A percentile compares a stretch with the other conserved stretches of the same genome.
Evolutionary conservation across 2,113 vertebrate genomes (phyloP).

Genomic region (Burhinus oedicnemus): DNA sequence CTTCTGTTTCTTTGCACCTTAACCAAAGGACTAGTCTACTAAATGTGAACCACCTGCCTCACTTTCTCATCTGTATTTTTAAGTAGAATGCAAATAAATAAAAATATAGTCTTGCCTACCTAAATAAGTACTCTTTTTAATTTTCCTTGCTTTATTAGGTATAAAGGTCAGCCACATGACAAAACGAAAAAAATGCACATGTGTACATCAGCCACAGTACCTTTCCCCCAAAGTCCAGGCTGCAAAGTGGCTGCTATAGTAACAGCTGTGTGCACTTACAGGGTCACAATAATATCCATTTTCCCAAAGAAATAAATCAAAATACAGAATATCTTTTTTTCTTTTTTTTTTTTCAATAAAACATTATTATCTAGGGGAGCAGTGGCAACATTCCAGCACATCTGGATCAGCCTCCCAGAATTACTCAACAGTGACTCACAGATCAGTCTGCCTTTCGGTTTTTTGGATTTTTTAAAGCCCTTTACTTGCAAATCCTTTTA

Average conservation of each 20-base stretch:
- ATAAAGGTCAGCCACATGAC: background rate
- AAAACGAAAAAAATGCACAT: background rate
- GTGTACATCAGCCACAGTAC: background rate
- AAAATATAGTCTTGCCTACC: background rate
- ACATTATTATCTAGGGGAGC: background rate
- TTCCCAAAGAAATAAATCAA: constrained; percentile 30
- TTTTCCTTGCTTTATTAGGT: background rate
- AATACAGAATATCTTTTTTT: background rate
- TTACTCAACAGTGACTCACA: constrained; percentile 3
- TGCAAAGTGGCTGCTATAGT: background rate
- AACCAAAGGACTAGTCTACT: background rate
- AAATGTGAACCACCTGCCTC: background rate
- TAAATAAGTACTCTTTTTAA: background rate
- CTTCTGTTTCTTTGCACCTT: background rate
- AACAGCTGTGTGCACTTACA: background rate
- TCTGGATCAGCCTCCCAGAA: constrained; percentile 13
- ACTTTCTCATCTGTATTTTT: background rate
- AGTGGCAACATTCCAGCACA: background rate
- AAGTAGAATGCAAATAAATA: background rate
- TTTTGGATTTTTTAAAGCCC: background rate
- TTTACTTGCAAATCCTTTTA: constrained; percentile 6
- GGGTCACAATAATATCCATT: background rate
- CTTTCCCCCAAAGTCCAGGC: background rate
- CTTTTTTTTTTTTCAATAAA: background rate
- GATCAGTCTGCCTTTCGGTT: background rate